Conservation (phyloP, 2,888 invertebrate species). For the Tineola bisselliella region DNA sequence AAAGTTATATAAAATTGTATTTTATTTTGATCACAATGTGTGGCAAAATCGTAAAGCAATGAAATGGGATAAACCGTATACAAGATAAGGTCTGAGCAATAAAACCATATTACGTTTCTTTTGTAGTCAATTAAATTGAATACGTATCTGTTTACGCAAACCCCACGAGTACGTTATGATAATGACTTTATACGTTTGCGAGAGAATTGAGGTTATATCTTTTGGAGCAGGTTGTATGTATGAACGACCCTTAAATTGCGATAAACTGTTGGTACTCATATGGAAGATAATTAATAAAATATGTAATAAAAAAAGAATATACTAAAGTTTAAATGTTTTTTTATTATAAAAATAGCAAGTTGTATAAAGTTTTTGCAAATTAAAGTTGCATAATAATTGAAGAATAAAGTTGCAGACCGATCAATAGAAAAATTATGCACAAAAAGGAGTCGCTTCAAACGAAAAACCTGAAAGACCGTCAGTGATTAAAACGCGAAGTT, state of each 20-base stretch:
- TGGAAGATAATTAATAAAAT: neutral
- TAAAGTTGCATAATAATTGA: too few species aligned
- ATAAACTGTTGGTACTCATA: neutral
- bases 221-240: neutral
- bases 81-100: constrained; percentile 21
- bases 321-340: neutral
- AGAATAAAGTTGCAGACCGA: too few species aligned
- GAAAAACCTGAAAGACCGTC: neutral
- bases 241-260: neutral
- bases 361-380: too few species aligned
- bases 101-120: constrained; percentile 48
- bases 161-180: constrained; percentile 16
- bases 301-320: neutral
- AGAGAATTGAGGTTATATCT: neutral
- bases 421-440: neutral
- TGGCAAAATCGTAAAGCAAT: neutral
- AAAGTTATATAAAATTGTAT: too few species aligned
- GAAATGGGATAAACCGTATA: neutral
- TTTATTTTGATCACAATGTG: too few species aligned
- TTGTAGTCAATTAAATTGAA: constrained; percentile 49
- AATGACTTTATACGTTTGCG: constrained; percentile 14
- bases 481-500: neutral
- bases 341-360: neutral
- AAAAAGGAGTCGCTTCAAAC: neutral
- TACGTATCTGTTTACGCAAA: constrained; percentile 14